Conservation (phyloP, 2,113 vertebrate species). For the Hipposideros armiger region DNA sequence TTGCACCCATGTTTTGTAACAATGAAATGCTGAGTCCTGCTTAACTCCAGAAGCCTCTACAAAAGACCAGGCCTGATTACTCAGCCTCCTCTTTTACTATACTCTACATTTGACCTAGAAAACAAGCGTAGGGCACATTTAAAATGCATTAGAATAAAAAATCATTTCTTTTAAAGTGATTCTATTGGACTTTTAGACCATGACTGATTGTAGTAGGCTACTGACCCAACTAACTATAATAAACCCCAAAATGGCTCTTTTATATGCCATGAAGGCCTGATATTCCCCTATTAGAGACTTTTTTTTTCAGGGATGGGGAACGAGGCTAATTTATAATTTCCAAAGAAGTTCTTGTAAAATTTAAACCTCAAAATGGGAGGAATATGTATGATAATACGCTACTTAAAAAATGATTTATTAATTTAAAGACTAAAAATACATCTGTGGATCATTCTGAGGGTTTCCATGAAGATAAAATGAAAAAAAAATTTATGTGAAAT, state of each 20-base stretch:
- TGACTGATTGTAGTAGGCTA: neutral
- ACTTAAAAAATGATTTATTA: neutral
- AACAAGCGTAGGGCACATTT: neutral
- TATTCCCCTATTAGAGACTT: neutral
- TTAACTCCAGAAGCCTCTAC: neutral
- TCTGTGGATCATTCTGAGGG: neutral
- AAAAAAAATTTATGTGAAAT: neutral
- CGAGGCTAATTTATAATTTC: neutral
- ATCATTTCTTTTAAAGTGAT: constrained; percentile 2
- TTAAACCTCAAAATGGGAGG: neutral
- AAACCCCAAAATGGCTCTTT: neutral
- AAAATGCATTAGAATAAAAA: neutral
- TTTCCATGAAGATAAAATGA: neutral
- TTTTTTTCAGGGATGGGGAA: fast-evolving
- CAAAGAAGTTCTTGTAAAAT: constrained; percentile 20
- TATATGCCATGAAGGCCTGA: neutral
- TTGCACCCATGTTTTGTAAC: neutral
- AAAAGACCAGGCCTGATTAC: neutral
- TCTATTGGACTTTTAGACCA: neutral
- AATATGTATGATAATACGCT: neutral
- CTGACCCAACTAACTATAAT: neutral
- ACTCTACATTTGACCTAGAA: neutral
- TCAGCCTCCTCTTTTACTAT: neutral
- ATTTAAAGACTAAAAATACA: constrained; percentile 9
- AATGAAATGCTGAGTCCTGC: neutral